Conservation (phyloP, 23 tunicate genomes). For the Halocynthia roretzi region DNA sequence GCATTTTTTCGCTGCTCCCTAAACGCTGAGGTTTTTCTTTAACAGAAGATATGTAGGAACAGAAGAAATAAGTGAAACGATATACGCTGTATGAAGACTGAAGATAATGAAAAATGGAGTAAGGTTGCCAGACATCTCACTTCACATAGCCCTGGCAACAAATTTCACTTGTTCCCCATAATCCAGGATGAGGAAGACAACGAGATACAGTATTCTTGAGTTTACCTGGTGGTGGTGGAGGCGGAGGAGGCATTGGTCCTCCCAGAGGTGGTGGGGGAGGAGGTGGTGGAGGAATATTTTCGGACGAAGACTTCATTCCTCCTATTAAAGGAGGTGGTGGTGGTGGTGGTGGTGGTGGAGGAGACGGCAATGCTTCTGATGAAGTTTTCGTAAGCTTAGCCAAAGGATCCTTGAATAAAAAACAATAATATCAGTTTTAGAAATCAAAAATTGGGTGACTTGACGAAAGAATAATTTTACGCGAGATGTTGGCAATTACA, state of each 20-base stretch:
- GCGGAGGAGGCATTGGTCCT: slow-evolving; percentile 40
- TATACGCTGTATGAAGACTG: no score
- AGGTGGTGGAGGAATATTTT: slow-evolving; percentile 48
- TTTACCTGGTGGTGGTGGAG: slow-evolving; percentile 60
- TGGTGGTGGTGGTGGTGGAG: slow-evolving; percentile 45
- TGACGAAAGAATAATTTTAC: neutral
- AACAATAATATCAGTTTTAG: neutral
- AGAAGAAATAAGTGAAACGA: no score
- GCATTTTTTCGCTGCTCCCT: no score
- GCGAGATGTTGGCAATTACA: neutral
- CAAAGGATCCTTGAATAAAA: slow-evolving; percentile 31
- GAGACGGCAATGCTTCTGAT: slow-evolving; percentile 18
- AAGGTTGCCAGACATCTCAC: neutral
- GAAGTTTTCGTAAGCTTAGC: slow-evolving; percentile 4
- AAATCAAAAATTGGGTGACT: no score
- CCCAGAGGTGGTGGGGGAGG: slow-evolving; percentile 45
- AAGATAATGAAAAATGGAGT: no score
- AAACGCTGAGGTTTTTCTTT: no score
- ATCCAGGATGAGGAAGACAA: neutral
- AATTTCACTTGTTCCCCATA: no score
- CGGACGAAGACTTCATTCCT: slow-evolving; percentile 27
- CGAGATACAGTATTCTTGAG: neutral
- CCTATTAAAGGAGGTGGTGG: slow-evolving; percentile 28
- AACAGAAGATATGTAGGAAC: no score
- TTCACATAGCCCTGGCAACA: neutral